Evolutionary conservation across 1,140 invertebrate genomes (phyloP).

Genomic region (Popillia japonica): DNA sequence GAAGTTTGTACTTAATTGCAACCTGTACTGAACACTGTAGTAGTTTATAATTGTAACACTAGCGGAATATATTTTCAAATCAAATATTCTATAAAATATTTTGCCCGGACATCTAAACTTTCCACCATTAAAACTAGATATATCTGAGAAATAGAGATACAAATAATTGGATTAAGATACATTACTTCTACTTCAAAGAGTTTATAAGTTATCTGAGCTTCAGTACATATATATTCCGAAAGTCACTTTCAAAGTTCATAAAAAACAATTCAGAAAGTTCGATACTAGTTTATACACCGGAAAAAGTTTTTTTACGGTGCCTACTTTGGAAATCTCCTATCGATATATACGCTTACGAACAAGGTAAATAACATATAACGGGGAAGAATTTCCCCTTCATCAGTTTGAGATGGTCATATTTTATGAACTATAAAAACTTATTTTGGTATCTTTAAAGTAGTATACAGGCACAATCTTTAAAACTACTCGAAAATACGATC

Average conservation of each 20-base stretch:
- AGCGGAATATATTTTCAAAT: too few species aligned
- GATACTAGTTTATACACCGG: background rate
- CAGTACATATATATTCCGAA: background rate
- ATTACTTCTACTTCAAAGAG: background rate
- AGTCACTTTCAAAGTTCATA: constrained; percentile 15
- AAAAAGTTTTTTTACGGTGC: background rate
- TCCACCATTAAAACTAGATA: too few species aligned
- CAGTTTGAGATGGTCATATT: constrained; percentile 15
- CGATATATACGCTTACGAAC: constrained; percentile 4
- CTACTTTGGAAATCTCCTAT: constrained; percentile 17
- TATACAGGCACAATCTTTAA: too few species aligned
- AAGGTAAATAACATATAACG: constrained; percentile 24
- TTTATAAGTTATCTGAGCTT: background rate
- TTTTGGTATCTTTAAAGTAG: background rate
- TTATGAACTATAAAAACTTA: background rate
- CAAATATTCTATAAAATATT: too few species aligned
- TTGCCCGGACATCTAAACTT: too few species aligned
- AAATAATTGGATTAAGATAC: background rate
- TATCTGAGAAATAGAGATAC: too few species aligned
- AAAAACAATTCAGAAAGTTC: constrained; percentile 28
- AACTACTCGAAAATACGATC: too few species aligned
- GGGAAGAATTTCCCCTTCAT: constrained; percentile 26
- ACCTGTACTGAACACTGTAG: too few species aligned
- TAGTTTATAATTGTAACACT: too few species aligned
- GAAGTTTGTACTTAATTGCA: too few species aligned